Conservation (phyloP, 2,888 invertebrate genomes). For the Harpalus rufipes region DNA sequence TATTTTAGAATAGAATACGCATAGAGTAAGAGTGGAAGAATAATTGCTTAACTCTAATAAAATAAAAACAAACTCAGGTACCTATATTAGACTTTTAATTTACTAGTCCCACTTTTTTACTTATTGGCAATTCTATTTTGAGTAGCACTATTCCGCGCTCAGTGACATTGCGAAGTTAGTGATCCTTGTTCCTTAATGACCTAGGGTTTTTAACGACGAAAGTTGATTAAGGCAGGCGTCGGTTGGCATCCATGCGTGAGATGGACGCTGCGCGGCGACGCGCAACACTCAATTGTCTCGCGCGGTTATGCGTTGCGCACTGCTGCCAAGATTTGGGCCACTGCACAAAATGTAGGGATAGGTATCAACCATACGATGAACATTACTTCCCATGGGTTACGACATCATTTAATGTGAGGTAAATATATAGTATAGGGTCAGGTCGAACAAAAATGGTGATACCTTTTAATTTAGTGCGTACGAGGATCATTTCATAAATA, state of each 20-base stretch:
- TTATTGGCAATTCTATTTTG: neutral
- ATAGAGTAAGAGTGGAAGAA: no score
- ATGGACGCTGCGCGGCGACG: conserved; percentile 55
- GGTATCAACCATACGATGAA: neutral
- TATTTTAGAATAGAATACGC: no score
- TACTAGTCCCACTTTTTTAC: neutral
- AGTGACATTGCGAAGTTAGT: conserved; percentile 16
- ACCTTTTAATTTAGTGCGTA: no score
- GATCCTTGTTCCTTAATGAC: conserved; percentile 37
- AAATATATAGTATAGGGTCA: no score
- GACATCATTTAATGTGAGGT: no score
- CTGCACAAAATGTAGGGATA: neutral
- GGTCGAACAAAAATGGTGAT: no score
- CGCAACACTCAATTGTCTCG: conserved; percentile 61
- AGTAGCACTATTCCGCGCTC: neutral
- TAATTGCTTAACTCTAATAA: no score
- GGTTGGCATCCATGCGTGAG: conserved; percentile 55
- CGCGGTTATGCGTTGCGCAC: conserved; percentile 44
- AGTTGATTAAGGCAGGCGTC: conserved; percentile 56
- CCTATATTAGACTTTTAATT: neutral
- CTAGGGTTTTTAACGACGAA: conserved; percentile 57
- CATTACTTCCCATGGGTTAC: no score
- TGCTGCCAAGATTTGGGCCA: conserved; percentile 32
- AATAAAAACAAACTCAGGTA: no score
- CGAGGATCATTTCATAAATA: no score